phyloP scores from a whole-genome alignment of 2,888 invertebrate species.

The Lomographa bimaculata region DNA sequence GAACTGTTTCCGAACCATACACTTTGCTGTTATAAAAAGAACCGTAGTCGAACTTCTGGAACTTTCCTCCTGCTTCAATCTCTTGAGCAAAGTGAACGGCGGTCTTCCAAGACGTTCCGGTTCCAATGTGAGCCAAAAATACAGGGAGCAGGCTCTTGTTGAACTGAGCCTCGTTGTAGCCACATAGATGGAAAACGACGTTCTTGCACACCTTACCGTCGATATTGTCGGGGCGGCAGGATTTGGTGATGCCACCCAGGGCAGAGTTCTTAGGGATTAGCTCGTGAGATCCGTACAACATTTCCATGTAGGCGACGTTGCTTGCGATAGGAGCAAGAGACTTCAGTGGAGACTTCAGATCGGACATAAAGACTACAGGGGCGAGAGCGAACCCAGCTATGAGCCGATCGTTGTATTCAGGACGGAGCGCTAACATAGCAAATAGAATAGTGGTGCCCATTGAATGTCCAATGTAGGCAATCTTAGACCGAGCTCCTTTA shows the following conservation, averaged over 20 bases:
- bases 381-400: conserved; percentile 87
- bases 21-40: conserved; percentile 72
- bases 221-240: conserved; percentile 79
- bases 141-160: conserved; percentile 88
- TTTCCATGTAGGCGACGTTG: conserved; percentile 83
- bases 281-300: conserved; percentile 86
- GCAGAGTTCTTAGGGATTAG: conserved; percentile 87
- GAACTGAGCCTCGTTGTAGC: conserved; percentile 87
- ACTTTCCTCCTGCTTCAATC: conserved; percentile 78
- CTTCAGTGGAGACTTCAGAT: conserved; percentile 86
- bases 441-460: conserved; percentile 94
- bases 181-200: conserved; percentile 87
- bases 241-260: conserved; percentile 79
- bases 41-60: conserved; percentile 89
- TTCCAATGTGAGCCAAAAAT: conserved; percentile 87
- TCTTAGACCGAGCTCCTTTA: conserved; percentile 56
- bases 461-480: conserved; percentile 93
- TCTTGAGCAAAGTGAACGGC: conserved; percentile 87
- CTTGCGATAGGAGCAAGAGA: conserved; percentile 86
- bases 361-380: conserved; percentile 86
- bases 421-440: conserved; percentile 86
- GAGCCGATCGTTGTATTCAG: conserved; percentile 86
- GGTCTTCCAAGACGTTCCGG: conserved; percentile 90
- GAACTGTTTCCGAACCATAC: conserved; percentile 84
- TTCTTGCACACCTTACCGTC: conserved; percentile 87